Base-by-base conservation (phyloP, 2,113 vertebrate species). In the Clinocottus analis region DNA sequence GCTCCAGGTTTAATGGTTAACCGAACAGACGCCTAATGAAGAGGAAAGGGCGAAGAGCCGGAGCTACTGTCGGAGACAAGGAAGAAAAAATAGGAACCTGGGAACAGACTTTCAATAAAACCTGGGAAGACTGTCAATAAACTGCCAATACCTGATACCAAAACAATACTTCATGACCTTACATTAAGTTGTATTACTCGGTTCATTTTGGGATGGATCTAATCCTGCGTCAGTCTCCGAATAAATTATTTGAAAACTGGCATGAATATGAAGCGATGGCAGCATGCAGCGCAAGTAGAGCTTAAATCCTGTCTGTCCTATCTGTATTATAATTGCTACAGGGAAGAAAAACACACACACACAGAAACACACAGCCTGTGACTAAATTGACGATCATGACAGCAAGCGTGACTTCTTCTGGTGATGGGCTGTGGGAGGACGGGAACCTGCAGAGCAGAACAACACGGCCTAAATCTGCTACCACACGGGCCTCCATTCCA, bases 1-100 rank as follows among this genome's bases (percentile, higher is more conserved):
- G 62, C 41, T 7, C 16, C 6, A 1, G 75, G 77, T 45, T 77
- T 88, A 88, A 72, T 86, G 66, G 19, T 82, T 85, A 83, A 84
- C 75, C 41, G 5, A 55, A 75, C 23, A 67, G 19, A 23, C 2
- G 17, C 4, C 29, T 85, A 83, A 87, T 83, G 84, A 80, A 17
- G 8, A 21, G 53, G 58, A 79, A 72, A 62, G 72, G 61, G 53
- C 33, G 72, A 73, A 77, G 51, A 59, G 65, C 27, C 66, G 16
- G 7, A 45, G 63, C 86, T 83, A 45, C 86, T 25, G 70, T n/a
- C 14, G 8, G 21, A 43, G 8, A 35, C 0, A 25, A 3, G 9
- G 1, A 19, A n/a, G 49, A n/a, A 45, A 17, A 45, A 9, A 21
- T 5, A 25, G 21, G 49, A 13, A 21, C 4, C 72, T n/a, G 2